These are phyloP conservation scores for Hetaerina americana DNA, from an alignment of 1,140 invertebrate genomes.

Conservation along the genomic window DNA sequence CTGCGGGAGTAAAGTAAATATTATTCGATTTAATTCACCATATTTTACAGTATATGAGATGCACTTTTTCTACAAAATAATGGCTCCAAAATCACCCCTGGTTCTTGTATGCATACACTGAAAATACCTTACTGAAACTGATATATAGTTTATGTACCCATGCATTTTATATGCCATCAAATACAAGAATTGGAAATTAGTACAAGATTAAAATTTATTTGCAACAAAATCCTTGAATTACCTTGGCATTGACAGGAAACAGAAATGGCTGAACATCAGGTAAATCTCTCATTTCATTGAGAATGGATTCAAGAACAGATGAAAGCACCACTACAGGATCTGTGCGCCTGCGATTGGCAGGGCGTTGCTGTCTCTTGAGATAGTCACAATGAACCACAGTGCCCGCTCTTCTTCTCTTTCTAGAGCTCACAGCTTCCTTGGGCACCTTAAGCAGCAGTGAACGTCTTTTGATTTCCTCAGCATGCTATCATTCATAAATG, in stretches of 20 bases:
- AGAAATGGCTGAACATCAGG: constrained; percentile 87
- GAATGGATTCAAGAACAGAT: constrained; percentile 77
- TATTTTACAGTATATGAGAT: too few relatives aligned
- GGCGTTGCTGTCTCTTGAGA: constrained; percentile 71
- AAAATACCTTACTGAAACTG: too few relatives aligned
- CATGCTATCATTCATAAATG: constrained; percentile 47
- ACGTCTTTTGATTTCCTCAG: constrained; percentile 64
- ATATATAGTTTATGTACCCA: too few relatives aligned
- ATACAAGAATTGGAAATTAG: too few relatives aligned
- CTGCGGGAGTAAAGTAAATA: background rate
- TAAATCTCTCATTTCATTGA: constrained; percentile 86
- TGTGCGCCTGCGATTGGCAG: constrained; percentile 84
- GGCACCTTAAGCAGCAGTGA: constrained; percentile 74
- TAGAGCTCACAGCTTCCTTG: constrained; percentile 53
- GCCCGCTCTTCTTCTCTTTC: constrained; percentile 47
- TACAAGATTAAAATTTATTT: too few relatives aligned
- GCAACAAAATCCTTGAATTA: too few relatives aligned
- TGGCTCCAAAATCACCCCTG: too few relatives aligned
- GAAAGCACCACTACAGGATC: constrained; percentile 93
- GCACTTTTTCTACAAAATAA: too few relatives aligned
- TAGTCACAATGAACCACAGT: constrained; percentile 84
- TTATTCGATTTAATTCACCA: too few relatives aligned
- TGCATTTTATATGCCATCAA: too few relatives aligned
- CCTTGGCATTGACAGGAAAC: constrained; percentile 88
- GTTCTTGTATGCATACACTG: too few relatives aligned